Evolutionary conservation across 2,113 vertebrate genomes (phyloP).

Genomic region (Nothobranchius furzeri): DNA sequence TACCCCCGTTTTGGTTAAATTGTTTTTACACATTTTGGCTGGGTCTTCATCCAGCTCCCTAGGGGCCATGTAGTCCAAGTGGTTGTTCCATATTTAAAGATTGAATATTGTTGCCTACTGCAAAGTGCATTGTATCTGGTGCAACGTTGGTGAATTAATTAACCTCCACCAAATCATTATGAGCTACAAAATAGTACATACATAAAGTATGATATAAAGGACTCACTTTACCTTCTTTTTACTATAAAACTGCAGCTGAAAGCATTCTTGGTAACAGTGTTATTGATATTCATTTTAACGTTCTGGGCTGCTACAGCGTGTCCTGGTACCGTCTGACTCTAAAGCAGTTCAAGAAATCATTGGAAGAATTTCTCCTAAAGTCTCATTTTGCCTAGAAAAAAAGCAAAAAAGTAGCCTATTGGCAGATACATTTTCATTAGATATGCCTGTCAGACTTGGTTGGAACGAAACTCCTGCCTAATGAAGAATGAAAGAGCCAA

Average conservation of each 20-base stretch:
- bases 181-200: neutral
- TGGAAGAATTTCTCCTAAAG: constrained; percentile 49
- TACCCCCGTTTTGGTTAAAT: too few species aligned
- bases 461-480: constrained; percentile 51
- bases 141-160: neutral
- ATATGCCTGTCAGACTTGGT: constrained; percentile 62
- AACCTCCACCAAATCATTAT: too few species aligned
- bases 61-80: too few species aligned
- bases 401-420: constrained; percentile 38
- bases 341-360: constrained; percentile 48
- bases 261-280: neutral
- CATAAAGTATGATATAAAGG: neutral
- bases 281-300: constrained; percentile 38
- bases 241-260: neutral
- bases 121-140: neutral
- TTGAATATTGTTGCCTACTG: too few species aligned
- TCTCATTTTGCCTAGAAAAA: constrained; percentile 50
- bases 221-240: neutral
- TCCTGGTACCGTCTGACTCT: constrained; percentile 42
- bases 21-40: too few species aligned
- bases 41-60: too few species aligned
- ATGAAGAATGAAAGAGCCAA: constrained; percentile 47
- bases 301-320: constrained; percentile 13
- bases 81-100: too few species aligned
- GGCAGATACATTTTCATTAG: constrained; percentile 65